Percentiles rank a stretch among this genome's conserved stretches.
These are phyloP conservation scores for Spatulosminthurus flaviceps DNA, from an alignment of 2,888 invertebrate genomes.

Conservation along the genomic window DNA sequence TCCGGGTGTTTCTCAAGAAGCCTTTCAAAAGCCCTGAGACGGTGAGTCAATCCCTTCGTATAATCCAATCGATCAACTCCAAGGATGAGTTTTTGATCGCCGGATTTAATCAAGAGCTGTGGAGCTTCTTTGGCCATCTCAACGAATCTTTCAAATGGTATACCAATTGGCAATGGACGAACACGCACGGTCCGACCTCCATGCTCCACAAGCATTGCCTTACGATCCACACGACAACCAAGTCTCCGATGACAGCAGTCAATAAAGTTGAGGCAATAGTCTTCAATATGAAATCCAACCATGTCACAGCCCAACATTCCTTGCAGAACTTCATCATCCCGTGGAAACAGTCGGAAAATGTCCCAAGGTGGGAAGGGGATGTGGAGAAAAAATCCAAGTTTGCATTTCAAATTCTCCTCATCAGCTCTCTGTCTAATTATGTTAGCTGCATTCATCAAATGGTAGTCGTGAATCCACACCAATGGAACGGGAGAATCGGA, in stretches of 20 bases:
- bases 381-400: conserved; percentile 91
- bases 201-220: conserved; percentile 85
- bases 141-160: conserved; percentile 87
- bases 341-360: conserved; percentile 87
- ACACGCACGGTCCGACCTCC: conserved; percentile 86
- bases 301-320: conserved; percentile 92
- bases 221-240: conserved; percentile 87
- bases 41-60: conserved; percentile 87
- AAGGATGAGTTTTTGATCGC: conserved; percentile 76
- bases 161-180: conserved; percentile 86
- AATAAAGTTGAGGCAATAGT: conserved; percentile 89
- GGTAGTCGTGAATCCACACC: conserved; percentile 95
- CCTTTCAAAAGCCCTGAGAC: conserved; percentile 83
- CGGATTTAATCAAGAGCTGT: conserved; percentile 70
- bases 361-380: conserved; percentile 97
- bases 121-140: conserved; percentile 75
- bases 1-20: conserved; percentile 84
- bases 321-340: conserved; percentile 93
- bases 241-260: conserved; percentile 85
- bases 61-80: conserved; percentile 91
- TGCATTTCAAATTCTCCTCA: conserved; percentile 78
- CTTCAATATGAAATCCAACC: conserved; percentile 91
- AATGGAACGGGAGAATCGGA: conserved; percentile 74
- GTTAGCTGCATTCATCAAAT: conserved; percentile 90
- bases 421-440: conserved; percentile 87